A percentile compares a stretch with the other conserved stretches of the same genome.
These are phyloP conservation scores for Uria lomvia DNA, from an alignment of 2,113 vertebrate genomes.

Conservation along the genomic window DNA sequence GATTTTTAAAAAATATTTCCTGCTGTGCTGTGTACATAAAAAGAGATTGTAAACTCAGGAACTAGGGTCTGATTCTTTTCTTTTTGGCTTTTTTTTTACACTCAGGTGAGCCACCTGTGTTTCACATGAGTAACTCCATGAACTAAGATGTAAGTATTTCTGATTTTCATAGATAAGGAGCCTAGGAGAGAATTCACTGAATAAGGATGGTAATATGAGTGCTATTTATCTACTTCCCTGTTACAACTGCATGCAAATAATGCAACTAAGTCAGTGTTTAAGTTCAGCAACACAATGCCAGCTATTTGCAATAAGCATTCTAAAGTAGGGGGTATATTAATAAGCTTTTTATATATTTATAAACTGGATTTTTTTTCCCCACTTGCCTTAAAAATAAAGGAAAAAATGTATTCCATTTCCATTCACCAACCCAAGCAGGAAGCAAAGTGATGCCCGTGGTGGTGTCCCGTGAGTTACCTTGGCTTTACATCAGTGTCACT, in stretches of 20 bases:
- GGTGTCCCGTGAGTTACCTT: neutral
- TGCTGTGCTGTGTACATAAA: conserved; percentile 25
- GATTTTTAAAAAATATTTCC: conserved; percentile 56
- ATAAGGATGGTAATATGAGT: neutral
- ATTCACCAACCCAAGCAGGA: neutral
- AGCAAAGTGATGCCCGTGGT: neutral
- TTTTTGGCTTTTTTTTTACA: neutral
- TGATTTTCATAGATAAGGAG: neutral
- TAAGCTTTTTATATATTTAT: neutral
- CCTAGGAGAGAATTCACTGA: neutral
- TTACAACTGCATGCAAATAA: neutral
- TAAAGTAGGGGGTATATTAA: neutral
- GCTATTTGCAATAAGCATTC: neutral
- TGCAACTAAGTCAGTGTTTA: neutral
- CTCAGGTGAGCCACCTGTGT: neutral
- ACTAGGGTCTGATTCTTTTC: neutral
- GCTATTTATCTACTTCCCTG: neutral
- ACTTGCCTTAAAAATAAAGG: neutral
- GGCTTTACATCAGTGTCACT: neutral
- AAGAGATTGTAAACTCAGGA: neutral
- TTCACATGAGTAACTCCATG: neutral
- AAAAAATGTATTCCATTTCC: accelerated
- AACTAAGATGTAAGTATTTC: neutral
- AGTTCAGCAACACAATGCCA: neutral
- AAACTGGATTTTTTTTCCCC: neutral